Base-by-base conservation (phyloP, 2,888 invertebrate genomes). In the Lottia gigantea region DNA sequence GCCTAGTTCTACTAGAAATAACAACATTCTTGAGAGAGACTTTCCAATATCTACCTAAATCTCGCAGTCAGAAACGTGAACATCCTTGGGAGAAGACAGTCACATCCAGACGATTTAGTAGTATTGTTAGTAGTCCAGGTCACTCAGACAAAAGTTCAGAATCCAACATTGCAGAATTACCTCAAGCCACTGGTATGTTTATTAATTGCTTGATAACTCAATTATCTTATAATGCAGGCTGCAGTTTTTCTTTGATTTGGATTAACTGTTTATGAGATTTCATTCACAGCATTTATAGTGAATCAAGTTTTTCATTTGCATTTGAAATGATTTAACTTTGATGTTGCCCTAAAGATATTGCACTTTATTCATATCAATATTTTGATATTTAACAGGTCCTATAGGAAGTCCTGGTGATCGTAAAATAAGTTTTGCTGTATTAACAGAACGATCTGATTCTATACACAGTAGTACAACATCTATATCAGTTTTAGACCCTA, bases 11-110 rank as follows among this genome's bases (percentile, higher is more conserved):
- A n/a, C 92, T 95, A 85, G 99, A 99, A 91, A 96, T 99, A 71
- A 98, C 99, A 0, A 92, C 97, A 0, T 99, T 98, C 88, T 91
- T 99, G 68, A 91, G 99, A 19, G 99, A 99, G 90, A 96, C 97
- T 0, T 98, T 98, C 89, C 95, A 96, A 86, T 88, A 90, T 73
- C 86, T 92, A 63, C 91, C 91, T 15, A 85, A 88, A 74, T 78
- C 81, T 46, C 82, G 86, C 74, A 72, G 84, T 77, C 80, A 85
- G 75, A 76, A 88, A 80, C 74, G 88, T 78, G 78, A 87, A 79
- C 77, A 83, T 62, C 74, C 82, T 70, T 83, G 86, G 82, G 84
- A 88, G 76, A 83, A 86, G 74, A 81, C 80, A 70, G 72, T 78
- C 26, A 77, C 83, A 16, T 75, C 82, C 86, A 92, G 97, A 73